Base-by-base conservation (phyloP, 2,113 vertebrate genomes). In the Clinocottus analis region DNA sequence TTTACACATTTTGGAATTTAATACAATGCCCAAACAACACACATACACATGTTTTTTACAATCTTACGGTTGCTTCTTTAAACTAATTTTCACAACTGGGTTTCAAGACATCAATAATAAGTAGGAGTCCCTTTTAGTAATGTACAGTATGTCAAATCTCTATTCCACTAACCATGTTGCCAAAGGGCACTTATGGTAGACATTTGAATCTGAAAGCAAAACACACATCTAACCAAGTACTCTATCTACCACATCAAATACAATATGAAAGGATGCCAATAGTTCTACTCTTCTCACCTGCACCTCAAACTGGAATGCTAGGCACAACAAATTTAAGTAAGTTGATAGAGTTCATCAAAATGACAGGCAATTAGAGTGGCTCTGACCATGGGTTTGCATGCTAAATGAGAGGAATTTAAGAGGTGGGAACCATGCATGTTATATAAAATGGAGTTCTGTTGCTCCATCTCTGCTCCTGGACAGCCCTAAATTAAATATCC, bases 401-500 rank as follows among this genome's bases (percentile, higher is more conserved):
- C 85, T 91, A 93, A 94, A 94, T 93, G 90, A 92, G 81, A 92
- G 80, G 85, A 85, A 90, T 94, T 91, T 87, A 77, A 91, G 83
- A 77, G 72, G 75, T 80, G 74, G 73, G 37, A 88, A 87, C 77
- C 87, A 85, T 87, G 88, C 79, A 86, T 92, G 90, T 88, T 92
- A 77, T 75, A 83, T 68, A 83, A 88, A 87, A 92, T 74, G 85
- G 77, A 86, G 78, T 77, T 84, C 56, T 82, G 79, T 39, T 83
- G 87, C 84, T 86, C 77, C 75, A 90, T 76, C 84, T 86, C 85
- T 84, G 83, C 72, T 86, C 72, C 77, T 88, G 92, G 91, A 92
- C 92, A 92, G 85, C 83, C 80, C 82, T 82, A 90, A 94, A 95
- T 94, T 90, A 94, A 95, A 95, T 90, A 93, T 91, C 91, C 86